Conservation (phyloP, 2,888 invertebrate genomes). For the Sisyra terminalis region DNA sequence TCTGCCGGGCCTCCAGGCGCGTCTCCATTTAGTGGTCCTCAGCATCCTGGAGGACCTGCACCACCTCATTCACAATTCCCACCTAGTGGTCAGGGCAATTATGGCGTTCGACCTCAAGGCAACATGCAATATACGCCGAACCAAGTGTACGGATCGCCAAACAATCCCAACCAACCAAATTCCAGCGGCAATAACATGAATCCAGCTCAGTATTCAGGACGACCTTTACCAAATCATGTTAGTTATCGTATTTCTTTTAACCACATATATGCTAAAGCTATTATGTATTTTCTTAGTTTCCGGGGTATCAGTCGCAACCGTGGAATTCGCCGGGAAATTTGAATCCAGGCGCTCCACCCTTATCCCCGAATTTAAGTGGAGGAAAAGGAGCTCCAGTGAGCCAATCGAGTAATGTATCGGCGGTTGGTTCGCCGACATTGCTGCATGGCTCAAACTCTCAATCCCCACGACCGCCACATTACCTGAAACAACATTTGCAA, state of each 20-base stretch:
- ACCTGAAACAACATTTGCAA: constrained; percentile 53
- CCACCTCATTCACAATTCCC: constrained; percentile 25
- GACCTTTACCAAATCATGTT: constrained; percentile 38
- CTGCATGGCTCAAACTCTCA: constrained; percentile 20
- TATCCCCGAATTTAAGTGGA: constrained; percentile 18
- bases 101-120: constrained; percentile 25
- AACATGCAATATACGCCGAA: constrained; percentile 32
- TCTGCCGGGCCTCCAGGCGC: constrained; percentile 29
- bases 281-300: constrained; percentile 7
- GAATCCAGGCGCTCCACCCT: constrained; percentile 21
- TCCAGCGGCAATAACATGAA: constrained; percentile 23
- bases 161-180: constrained; percentile 25
- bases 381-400: constrained; percentile 18
- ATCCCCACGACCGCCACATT: constrained; percentile 35
- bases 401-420: constrained; percentile 16
- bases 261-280: too few species aligned
- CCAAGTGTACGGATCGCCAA: constrained; percentile 37
- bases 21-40: constrained; percentile 18
- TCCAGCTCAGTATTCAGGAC: constrained; percentile 32
- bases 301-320: constrained; percentile 16
- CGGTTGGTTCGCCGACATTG: constrained; percentile 25
- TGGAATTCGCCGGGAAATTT: constrained; percentile 17
- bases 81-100: constrained; percentile 31
- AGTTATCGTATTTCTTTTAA: too few species aligned
- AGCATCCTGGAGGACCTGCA: constrained; percentile 11